Percentiles rank a stretch among this genome's conserved stretches.
Evolutionary conservation across 2,113 vertebrate genomes (phyloP).

Genomic region (Nasalis larvatus): DNA sequence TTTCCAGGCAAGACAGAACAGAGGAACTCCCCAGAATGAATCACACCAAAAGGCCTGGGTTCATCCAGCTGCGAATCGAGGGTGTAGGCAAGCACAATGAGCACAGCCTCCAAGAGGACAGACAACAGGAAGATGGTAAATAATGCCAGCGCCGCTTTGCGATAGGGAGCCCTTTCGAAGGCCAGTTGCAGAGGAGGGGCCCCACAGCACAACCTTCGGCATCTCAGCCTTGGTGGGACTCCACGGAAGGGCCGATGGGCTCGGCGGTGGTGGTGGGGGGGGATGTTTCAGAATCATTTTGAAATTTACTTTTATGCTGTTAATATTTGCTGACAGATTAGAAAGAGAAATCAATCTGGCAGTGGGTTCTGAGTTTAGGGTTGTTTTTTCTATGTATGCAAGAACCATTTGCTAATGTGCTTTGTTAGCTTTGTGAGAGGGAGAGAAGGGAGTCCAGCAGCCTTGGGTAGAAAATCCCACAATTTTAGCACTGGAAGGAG

Average conservation of each 20-base stretch:
- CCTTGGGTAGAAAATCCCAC: neutral
- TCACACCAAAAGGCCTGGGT: neutral
- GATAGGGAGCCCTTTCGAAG: neutral
- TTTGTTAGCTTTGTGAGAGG: neutral
- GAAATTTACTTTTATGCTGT: neutral
- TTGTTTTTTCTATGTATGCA: fast-evolving
- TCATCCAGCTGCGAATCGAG: neutral
- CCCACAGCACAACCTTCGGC: neutral
- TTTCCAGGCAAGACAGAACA: neutral
- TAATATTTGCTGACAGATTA: neutral
- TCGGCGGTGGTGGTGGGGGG: fast-evolving
- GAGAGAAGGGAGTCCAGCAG: neutral
- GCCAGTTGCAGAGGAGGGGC: neutral
- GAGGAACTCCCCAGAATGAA: neutral
- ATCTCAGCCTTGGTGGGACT: neutral
- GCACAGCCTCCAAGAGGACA: neutral
- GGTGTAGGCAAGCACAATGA: neutral
- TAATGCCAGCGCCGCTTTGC: neutral
- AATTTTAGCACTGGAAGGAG: neutral
- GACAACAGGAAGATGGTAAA: fast-evolving
- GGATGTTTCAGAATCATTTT: neutral
- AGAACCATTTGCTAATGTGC: neutral
- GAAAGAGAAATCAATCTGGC: neutral
- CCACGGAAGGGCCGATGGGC: neutral
- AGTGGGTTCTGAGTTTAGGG: neutral